Evolutionary conservation across 1,140 invertebrate genomes (phyloP), one percentile per base, ranked within the genome.

Genomic region (Coptotermes formosanus): DNA sequence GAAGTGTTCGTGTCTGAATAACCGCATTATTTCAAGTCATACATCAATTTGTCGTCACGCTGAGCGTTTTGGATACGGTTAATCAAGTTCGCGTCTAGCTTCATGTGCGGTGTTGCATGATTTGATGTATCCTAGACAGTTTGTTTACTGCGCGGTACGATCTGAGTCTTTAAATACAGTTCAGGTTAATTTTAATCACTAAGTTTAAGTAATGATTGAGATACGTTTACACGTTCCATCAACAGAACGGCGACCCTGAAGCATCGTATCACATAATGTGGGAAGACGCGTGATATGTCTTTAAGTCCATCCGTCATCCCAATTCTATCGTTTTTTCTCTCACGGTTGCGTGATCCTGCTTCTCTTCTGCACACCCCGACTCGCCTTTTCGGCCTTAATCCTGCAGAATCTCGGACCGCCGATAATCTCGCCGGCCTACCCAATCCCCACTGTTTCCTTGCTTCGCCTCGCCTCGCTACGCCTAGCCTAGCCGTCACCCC

Each of bases 361-460:
- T 75, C 64, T 75, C 64, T 75, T 75, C n/a, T 30, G 14, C 64
- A 30, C 64, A 64, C 64, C 30, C 64, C n/a, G 64, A 75, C 25
- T 75, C 64, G 25, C 64, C 64, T 75, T 75, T 75, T 75, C 4
- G 64, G n/a, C n/a, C 64, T 75, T 75, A 75, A 75, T 75, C 64
- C 64, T n/a, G 25, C n/a, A 75, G 64, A 69, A 75, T 75, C 64
- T 75, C 64, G 64, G 64, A 25, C 64, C 64, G n/a, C n/a, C 64
- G 64, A 30, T 75, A 75, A 75, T 75, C 64, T 75, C 25, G 3
- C 64, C n/a, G 21, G 59, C 59, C n/a, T 25, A 1, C 8, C 12
- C 25, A 75, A 30, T 75, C 64, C 64, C 64, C 14, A 75, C 64
- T 75, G 64, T 75, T 75, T 30, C 64, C n/a, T 75, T n/a, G 64